These are phyloP conservation scores for Neosalanx taihuensis DNA, from an alignment of 2,797 vertebrate genomes.

Conservation along the genomic window DNA sequence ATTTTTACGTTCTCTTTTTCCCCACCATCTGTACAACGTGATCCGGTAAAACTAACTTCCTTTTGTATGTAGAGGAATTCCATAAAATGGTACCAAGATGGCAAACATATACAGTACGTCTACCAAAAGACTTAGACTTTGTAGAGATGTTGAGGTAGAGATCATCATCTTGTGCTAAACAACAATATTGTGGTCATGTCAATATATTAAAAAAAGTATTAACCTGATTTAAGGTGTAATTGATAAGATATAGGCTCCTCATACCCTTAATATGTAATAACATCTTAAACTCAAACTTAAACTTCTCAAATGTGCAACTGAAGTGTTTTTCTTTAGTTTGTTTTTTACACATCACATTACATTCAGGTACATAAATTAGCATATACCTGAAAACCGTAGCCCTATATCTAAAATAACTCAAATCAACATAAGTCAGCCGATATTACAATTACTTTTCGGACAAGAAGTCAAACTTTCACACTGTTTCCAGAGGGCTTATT, in stretches of 20 bases:
- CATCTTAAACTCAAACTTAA: not conserved
- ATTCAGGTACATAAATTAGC: not conserved
- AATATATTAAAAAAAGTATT: not conserved
- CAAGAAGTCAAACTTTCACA: conserved; percentile 29
- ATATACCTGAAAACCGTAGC: not conserved
- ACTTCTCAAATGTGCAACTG: no score
- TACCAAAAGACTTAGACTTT: not conserved
- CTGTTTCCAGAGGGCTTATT: conserved; percentile 31
- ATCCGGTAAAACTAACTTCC: conserved; percentile 75
- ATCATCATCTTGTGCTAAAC: not conserved
- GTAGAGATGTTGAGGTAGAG: not conserved
- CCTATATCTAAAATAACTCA: no score
- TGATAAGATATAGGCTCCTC: not conserved
- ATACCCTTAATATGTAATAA: not conserved
- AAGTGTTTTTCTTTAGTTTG: no score
- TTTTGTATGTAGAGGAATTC: conserved; percentile 63
- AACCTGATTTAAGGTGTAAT: not conserved
- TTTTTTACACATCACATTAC: no score
- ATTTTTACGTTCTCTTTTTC: conserved; percentile 13
- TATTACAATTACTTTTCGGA: not conserved
- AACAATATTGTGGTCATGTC: not conserved
- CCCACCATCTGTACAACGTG: conserved; percentile 47
- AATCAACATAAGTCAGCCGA: no score
- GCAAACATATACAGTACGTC: conserved; percentile 1
- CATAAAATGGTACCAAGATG: conserved; percentile 63